Percentiles rank a stretch among this genome's conserved stretches.
Conservation (phyloP, 2,797 vertebrate genomes). For the Champsocephalus gunnari region DNA sequence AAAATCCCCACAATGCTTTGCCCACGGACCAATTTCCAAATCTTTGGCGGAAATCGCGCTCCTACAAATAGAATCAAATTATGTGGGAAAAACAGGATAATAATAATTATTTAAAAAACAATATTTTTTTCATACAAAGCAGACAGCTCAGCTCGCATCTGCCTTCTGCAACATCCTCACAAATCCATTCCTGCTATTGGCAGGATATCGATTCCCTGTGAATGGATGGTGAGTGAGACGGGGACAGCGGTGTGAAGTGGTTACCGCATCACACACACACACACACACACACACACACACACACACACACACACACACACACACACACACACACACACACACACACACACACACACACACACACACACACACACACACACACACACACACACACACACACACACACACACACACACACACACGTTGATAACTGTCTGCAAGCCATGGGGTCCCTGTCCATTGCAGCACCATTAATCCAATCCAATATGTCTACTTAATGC, state of each 20-base stretch:
- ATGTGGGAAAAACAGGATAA: too few species aligned
- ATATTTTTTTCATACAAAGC: constrained; percentile 52
- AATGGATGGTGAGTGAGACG: constrained; percentile 70
- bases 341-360: neutral
- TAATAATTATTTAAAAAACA: too few species aligned
- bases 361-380: neutral
- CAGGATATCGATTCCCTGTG: constrained; percentile 74
- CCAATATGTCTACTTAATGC: constrained; percentile 83
- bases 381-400: constrained; percentile 16
- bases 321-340: neutral
- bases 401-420: constrained; percentile 6
- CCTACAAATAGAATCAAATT: too few species aligned
- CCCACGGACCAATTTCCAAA: too few species aligned
- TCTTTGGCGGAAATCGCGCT: too few species aligned
- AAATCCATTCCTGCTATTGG: constrained; percentile 79
- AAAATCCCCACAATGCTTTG: too few species aligned
- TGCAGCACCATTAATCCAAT: constrained; percentile 80
- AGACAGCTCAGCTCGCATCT: constrained; percentile 62
- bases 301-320: constrained; percentile 2
- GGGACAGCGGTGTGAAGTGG: constrained; percentile 38
- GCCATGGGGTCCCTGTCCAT: constrained; percentile 76
- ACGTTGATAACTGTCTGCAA: constrained; percentile 77
- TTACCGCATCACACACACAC: constrained; percentile 4
- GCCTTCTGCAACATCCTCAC: constrained; percentile 67
- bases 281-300: neutral